Evolutionary conservation across 2,113 vertebrate genomes (phyloP).

Genomic region (Erpornis zantholeuca): DNA sequence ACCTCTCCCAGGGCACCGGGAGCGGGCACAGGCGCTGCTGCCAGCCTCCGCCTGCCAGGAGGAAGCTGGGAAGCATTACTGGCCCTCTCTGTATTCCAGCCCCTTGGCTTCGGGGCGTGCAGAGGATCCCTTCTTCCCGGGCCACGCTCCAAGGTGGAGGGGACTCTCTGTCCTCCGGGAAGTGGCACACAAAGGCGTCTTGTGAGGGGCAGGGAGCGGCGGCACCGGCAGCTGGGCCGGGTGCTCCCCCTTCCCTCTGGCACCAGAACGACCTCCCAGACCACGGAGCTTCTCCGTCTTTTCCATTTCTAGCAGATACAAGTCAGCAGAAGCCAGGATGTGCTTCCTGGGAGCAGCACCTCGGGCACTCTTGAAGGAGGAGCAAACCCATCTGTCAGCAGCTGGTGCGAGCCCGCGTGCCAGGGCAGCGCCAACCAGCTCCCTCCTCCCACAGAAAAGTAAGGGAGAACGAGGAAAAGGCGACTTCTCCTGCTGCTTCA

Average conservation of each 20-base stretch:
- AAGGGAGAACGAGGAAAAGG: background rate
- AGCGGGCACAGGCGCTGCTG: background rate
- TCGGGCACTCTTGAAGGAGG: background rate
- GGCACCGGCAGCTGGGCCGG: background rate
- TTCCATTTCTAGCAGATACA: background rate
- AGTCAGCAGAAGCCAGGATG: background rate
- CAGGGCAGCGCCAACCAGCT: background rate
- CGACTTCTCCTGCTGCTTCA: background rate
- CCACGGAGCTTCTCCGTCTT: background rate
- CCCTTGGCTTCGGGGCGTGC: background rate
- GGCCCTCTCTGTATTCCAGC: background rate
- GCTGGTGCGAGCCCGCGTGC: background rate
- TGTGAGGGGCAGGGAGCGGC: background rate
- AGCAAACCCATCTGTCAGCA: background rate
- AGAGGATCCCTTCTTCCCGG: slow-evolving; percentile 14
- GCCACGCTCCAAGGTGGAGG: slow-evolving; percentile 8
- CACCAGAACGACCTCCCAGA: background rate
- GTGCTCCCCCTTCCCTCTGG: background rate
- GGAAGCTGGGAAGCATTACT: background rate
- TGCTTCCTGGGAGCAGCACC: background rate
- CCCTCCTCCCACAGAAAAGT: background rate
- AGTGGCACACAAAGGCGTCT: background rate
- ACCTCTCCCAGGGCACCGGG: slow-evolving; percentile 14
- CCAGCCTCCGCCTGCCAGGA: background rate
- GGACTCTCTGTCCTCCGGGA: background rate